Conservation (phyloP, 2,888 invertebrate genomes). For the Spodoptera picta region DNA sequence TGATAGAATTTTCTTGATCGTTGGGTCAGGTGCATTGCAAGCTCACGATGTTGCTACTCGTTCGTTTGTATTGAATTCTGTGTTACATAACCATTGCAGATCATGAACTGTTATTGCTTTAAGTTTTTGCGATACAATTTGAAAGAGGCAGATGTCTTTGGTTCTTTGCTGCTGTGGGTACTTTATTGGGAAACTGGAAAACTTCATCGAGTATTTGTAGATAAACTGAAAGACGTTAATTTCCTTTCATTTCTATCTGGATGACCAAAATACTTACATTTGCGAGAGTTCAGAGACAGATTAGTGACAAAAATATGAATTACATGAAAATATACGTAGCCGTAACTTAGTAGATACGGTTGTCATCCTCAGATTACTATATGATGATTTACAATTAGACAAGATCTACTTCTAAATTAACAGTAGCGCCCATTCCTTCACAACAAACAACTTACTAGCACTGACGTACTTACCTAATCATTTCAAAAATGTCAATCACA, state of each 20-base stretch:
- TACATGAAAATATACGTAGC: too few relatives aligned
- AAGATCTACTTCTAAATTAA: not conserved
- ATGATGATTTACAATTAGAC: not conserved
- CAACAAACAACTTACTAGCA: slow-evolving; percentile 10
- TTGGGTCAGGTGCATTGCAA: slow-evolving; percentile 64
- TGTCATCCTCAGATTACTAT: too few relatives aligned
- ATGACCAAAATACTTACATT: not conserved
- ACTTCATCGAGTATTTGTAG: too few relatives aligned
- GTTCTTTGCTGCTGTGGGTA: too few relatives aligned
- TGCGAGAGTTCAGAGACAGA: too few relatives aligned
- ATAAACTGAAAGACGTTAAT: too few relatives aligned
- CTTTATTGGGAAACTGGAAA: too few relatives aligned
- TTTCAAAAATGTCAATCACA: slow-evolving; percentile 47
- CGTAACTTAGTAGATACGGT: too few relatives aligned
- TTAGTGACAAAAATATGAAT: too few relatives aligned
- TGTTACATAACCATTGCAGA: not conserved
- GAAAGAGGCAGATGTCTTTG: too few relatives aligned
- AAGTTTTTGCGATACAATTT: not conserved
- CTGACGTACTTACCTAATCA: not conserved
- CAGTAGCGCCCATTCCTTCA: slow-evolving; percentile 12
- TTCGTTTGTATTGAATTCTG: slow-evolving; percentile 21
- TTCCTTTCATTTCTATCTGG: not conserved
- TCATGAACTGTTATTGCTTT: not conserved
- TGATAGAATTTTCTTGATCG: slow-evolving; percentile 69
- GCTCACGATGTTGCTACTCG: slow-evolving; percentile 32